phyloP scores from a whole-genome alignment of 2,113 vertebrate species.

The Capricornis sumatraensis region DNA sequence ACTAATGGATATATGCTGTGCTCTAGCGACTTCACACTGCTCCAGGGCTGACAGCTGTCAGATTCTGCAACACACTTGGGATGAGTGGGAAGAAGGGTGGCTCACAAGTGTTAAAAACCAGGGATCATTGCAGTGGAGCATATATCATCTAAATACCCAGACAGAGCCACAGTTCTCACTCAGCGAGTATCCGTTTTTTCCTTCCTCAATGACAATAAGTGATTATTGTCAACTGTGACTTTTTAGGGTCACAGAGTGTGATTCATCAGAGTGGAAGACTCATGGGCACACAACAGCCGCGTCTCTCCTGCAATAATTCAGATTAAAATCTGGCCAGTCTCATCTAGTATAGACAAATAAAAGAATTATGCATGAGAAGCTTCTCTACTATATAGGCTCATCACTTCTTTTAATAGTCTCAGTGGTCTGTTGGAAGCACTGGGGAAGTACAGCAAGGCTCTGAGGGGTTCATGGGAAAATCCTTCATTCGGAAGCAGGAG shows the following conservation, averaged over 20 bases:
- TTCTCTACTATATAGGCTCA: neutral
- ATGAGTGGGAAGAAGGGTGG: neutral
- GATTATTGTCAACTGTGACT: neutral
- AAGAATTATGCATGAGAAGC: neutral
- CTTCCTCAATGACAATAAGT: neutral
- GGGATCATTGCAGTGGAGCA: neutral
- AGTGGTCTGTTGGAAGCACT: neutral
- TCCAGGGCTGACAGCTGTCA: constrained; percentile 20
- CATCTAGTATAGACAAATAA: neutral
- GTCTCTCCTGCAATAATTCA: neutral
- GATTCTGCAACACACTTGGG: neutral
- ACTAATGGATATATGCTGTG: neutral
- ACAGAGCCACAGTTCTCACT: neutral
- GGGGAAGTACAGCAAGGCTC: neutral
- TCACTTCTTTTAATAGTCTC: neutral
- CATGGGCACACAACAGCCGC: neutral
- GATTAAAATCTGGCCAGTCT: neutral
- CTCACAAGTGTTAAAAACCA: constrained; percentile 1
- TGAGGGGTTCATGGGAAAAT: neutral
- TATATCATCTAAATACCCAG: neutral
- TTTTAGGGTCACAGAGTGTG: constrained; percentile 19
- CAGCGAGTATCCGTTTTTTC: neutral
- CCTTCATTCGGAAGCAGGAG: neutral
- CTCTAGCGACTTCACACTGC: neutral
- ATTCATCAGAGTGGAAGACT: neutral